phyloP scores from a whole-genome alignment of 64 coral and sea anemone genomes.

The Stylophora pistillata region DNA sequence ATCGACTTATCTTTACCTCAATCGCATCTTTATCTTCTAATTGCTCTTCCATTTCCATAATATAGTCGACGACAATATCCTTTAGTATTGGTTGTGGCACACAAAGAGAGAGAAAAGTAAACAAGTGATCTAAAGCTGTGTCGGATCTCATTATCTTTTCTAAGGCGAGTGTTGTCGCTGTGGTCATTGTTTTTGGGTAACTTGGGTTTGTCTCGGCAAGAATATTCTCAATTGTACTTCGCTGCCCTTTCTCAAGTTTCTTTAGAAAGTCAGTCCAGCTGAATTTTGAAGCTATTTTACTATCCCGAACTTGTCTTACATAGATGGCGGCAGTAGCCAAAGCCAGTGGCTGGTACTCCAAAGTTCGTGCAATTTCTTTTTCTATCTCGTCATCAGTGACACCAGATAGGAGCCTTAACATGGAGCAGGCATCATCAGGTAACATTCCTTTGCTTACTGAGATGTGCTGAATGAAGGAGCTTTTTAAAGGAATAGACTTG shows the following conservation, averaged over 20 bases:
- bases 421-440: constrained; percentile 8
- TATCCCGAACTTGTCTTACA: background rate
- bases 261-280: constrained; percentile 19
- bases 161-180: constrained; percentile 3
- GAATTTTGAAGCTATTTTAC: background rate
- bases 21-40: background rate
- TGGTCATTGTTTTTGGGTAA: constrained; percentile 33
- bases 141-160: background rate
- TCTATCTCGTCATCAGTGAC: background rate
- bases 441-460: constrained; percentile 38
- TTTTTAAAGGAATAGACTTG: constrained; percentile 5
- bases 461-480: background rate
- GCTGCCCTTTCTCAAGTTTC: constrained; percentile 6
- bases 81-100: constrained; percentile 2
- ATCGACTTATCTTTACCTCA: background rate
- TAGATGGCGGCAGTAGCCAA: constrained; percentile 45
- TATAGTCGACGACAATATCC: background rate
- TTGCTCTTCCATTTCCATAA: background rate
- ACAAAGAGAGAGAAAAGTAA: constrained; percentile 32
- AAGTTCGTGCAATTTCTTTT: constrained; percentile 11
- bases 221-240: constrained; percentile 20
- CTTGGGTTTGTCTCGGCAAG: background rate
- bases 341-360: constrained; percentile 49
- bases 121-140: background rate
- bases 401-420: no score